Conservation (phyloP, 2,113 vertebrate species). For the Tragelaphus scriptus region DNA sequence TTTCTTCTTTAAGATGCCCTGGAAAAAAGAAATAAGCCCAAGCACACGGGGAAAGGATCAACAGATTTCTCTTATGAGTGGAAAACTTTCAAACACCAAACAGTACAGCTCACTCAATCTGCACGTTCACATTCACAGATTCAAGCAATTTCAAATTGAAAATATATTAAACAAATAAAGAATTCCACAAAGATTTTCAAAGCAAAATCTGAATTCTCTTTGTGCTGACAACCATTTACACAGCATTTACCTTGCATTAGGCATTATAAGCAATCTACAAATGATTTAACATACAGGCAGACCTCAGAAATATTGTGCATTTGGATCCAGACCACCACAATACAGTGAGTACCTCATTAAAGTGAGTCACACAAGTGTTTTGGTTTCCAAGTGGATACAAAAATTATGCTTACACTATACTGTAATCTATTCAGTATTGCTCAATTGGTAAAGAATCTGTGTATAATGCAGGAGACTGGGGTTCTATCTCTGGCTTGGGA, state of each 20-base stretch:
- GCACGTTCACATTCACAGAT: not conserved
- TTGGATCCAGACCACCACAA: not conserved
- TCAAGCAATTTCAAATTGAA: fast-evolving
- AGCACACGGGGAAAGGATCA: not conserved
- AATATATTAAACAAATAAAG: not conserved
- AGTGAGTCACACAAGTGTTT: not conserved
- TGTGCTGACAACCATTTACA: not conserved
- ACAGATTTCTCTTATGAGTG: not conserved
- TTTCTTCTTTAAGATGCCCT: not conserved
- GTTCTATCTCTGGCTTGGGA: not conserved
- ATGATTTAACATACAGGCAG: not conserved
- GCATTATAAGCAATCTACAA: not conserved
- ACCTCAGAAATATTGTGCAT: not conserved
- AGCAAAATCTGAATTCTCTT: not conserved
- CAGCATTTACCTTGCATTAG: not conserved
- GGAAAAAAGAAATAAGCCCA: not conserved
- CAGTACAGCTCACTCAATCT: not conserved
- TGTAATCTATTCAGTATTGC: not conserved
- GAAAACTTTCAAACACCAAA: not conserved
- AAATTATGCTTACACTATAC: not conserved
- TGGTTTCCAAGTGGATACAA: not conserved
- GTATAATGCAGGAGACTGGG: not conserved
- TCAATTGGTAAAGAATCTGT: not conserved
- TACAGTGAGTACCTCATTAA: not conserved
- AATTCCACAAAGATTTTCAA: not conserved